phyloP scores from a whole-genome alignment of 2,113 vertebrate species.

The Malaclemys terrapin region DNA sequence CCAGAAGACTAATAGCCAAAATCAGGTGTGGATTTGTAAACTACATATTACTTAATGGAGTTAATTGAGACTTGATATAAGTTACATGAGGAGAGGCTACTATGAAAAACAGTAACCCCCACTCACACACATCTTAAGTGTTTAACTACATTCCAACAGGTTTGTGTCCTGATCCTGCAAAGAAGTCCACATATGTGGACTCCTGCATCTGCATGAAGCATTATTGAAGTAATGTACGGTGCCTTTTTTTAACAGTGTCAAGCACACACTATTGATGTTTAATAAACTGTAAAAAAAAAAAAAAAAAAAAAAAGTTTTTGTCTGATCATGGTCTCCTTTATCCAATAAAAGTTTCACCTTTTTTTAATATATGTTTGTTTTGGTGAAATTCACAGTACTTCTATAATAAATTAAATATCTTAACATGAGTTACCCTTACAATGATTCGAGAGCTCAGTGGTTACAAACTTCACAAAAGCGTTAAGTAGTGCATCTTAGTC shows the following conservation, averaged over 20 bases:
- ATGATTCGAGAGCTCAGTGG: not conserved
- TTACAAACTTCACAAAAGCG: not conserved
- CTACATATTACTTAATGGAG: not conserved
- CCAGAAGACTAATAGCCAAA: not conserved
- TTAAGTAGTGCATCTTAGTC: not conserved
- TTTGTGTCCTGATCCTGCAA: not conserved
- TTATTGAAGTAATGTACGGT: not conserved
- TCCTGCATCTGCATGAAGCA: not conserved
- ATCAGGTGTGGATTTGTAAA: not conserved
- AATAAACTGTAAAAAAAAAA: not conserved
- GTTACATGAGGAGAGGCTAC: not conserved
- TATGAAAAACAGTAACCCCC: not conserved
- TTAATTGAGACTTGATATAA: not conserved
- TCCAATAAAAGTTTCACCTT: not conserved
- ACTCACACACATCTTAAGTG: fast-evolving
- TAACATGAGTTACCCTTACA: not conserved
- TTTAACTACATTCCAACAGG: not conserved
- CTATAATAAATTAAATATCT: not conserved
- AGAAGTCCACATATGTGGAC: not conserved
- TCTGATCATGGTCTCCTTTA: not conserved
- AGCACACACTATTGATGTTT: not conserved
- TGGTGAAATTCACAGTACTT: not conserved
- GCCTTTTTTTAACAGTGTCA: not conserved
- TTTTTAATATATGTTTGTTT: not conserved
- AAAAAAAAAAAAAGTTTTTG: not conserved